These are phyloP conservation scores for Melitaea cinxia DNA, from an alignment of 1,140 invertebrate species.

Conservation along the genomic window DNA sequence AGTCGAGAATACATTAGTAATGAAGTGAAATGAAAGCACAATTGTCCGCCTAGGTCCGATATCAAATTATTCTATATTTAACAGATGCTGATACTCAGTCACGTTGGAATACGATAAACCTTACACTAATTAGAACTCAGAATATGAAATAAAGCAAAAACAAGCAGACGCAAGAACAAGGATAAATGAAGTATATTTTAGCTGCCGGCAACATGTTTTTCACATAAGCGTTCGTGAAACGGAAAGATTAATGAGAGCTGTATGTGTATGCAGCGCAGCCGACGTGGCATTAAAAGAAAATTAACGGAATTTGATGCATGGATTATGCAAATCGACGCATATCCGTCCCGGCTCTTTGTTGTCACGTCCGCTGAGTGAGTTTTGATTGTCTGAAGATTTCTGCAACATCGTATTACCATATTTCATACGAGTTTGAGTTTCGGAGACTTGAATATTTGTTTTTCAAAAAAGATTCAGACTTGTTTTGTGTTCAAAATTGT, in stretches of 20 bases:
- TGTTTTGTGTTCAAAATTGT: neutral
- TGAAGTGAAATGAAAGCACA: too few relatives aligned
- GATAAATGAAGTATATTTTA: neutral
- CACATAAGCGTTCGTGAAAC: constrained; percentile 10
- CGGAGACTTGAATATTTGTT: neutral
- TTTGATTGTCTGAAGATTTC: constrained; percentile 18
- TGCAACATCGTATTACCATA: constrained; percentile 9
- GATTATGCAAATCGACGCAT: constrained; percentile 72
- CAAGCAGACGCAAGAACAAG: neutral
- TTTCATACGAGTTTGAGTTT: neutral
- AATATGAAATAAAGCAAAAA: neutral
- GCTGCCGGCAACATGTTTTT: constrained; percentile 12
- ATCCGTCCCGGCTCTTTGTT: constrained; percentile 59
- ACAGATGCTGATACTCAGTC: neutral
- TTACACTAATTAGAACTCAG: neutral
- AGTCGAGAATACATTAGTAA: neutral
- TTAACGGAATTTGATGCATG: constrained; percentile 76
- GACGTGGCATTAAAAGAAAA: constrained; percentile 68
- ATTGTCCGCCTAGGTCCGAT: too few relatives aligned
- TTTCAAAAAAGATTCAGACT: neutral
- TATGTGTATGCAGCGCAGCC: constrained; percentile 22
- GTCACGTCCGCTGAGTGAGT: constrained; percentile 52
- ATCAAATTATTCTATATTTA: too few relatives aligned
- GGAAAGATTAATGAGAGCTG: constrained; percentile 26
- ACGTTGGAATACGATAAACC: neutral